Evolutionary conservation across 2,888 invertebrate genomes (phyloP).

Genomic region (Noctua comes): DNA sequence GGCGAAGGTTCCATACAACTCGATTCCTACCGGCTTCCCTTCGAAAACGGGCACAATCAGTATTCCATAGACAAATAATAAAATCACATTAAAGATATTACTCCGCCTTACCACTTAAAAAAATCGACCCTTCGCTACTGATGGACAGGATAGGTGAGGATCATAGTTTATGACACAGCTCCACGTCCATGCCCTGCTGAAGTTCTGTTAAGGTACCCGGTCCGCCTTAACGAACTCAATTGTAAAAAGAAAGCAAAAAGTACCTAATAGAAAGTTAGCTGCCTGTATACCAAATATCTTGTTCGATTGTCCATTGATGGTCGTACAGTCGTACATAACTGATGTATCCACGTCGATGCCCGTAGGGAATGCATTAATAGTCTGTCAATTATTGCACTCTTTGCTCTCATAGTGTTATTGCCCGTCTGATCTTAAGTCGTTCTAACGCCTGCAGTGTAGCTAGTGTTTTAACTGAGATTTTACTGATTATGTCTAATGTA

Average conservation of each 20-base stretch:
- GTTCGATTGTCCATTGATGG: not conserved
- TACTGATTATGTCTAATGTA: not conserved
- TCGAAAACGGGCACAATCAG: too few relatives aligned
- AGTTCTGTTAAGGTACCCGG: not conserved
- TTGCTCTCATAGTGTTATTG: constrained; percentile 21
- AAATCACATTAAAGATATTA: too few relatives aligned
- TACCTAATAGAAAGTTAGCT: not conserved
- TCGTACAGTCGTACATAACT: not conserved
- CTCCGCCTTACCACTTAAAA: too few relatives aligned
- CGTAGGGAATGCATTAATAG: constrained; percentile 41
- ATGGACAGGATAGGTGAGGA: not conserved
- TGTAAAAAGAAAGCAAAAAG: not conserved
- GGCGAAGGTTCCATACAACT: too few relatives aligned
- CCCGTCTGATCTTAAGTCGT: constrained; percentile 42
- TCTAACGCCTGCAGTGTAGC: constrained; percentile 10
- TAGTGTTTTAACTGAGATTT: constrained; percentile 16
- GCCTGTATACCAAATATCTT: not conserved
- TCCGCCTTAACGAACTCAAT: not conserved
- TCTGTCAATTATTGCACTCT: constrained; percentile 31
- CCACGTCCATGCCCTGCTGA: not conserved
- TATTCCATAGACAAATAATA: too few relatives aligned
- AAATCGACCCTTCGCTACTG: too few relatives aligned
- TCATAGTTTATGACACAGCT: not conserved
- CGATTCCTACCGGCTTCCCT: too few relatives aligned
- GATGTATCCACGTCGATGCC: constrained; percentile 6